Evolutionary conservation across 1,140 invertebrate genomes (phyloP), one percentile per base, ranked within the genome.

Genomic region (Drosophila azteca): DNA sequence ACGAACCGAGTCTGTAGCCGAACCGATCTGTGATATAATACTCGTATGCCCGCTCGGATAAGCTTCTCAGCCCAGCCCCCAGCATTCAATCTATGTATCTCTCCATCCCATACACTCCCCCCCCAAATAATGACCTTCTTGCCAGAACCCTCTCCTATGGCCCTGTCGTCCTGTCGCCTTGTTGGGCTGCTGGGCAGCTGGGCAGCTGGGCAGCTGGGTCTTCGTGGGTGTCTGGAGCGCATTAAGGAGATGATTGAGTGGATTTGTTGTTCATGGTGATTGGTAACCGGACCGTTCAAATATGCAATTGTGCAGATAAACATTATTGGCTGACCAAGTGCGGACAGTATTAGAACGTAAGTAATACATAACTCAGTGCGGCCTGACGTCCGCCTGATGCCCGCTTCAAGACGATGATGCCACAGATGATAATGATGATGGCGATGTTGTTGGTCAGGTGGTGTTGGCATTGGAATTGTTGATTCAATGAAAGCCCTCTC

Each of bases 231-330:
- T 61, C 57, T 76, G 55, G 58, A 64, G 71, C 67, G 70, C 71
- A 87, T 87, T 87, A 87, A 68, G 70, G 74, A 82, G 70, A 87
- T 87, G 82, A 87, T 87, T 88, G 82, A 87, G 82, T 87, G 82
- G 82, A 82, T 88, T 87, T 88, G 68, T 62, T 87, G 77, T 63
- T 65, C 67, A 63, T 81, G 59, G 58, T 62, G 77, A 85, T 70
- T 78, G 74, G 62, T 63, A 55, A 55, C 49, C 59, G 62, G 48
- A 77, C 50, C 74, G 68, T 71, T 69, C 76, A 76, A 72, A 83
- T 77, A 84, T 80, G 80, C 81, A 75, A 80, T 51, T 71, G 73
- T 72, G 61, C 60, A 75, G 71, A 79, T 64, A 75, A 72, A 79
- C 71, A 76, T 82, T 78, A 82, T 75, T 66, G 69, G 62, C 69